These are phyloP conservation scores for Ameiurus melas DNA, from an alignment of 2,113 vertebrate genomes.

Conservation along the genomic window DNA sequence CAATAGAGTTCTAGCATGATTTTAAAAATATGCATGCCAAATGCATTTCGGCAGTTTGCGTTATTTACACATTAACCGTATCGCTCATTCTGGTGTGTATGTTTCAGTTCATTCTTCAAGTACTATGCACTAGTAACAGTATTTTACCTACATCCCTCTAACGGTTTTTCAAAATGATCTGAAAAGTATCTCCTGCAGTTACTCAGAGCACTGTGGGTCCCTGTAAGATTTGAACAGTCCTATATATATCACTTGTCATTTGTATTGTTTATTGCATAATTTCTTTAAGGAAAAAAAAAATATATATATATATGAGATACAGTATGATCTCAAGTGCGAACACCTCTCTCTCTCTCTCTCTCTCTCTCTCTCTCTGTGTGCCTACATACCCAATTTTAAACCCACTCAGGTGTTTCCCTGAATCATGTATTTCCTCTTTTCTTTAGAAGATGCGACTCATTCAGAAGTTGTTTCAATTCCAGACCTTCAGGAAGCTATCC, in stretches of 20 bases:
- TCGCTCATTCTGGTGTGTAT: not conserved
- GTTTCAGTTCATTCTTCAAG: not conserved
- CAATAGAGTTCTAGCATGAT: not conserved
- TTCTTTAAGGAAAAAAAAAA: constrained; percentile 44
- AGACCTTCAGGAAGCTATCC: constrained; percentile 99
- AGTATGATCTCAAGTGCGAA: constrained; percentile 28
- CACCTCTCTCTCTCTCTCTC: constrained; percentile 38
- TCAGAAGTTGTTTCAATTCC: constrained; percentile 79
- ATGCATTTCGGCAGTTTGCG: constrained; percentile 22
- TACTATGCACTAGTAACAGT: not conserved
- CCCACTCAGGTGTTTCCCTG: not conserved
- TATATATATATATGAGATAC: constrained; percentile 8
- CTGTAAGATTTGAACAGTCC: not conserved
- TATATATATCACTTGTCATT: not conserved
- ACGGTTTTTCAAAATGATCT: not conserved
- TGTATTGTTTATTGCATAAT: constrained; percentile 23
- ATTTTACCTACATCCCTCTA: not conserved
- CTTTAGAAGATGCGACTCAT: constrained; percentile 26
- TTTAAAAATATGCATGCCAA: not conserved
- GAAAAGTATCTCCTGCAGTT: constrained; percentile 28
- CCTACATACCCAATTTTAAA: constrained; percentile 34
- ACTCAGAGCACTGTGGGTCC: constrained; percentile 14
- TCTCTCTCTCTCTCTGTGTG: constrained; percentile 45
- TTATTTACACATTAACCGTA: constrained; percentile 25
- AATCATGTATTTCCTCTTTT: constrained; percentile 34